phyloP scores from a whole-genome alignment of 2,888 invertebrate genomes.

The Stenotaenia linearis region DNA sequence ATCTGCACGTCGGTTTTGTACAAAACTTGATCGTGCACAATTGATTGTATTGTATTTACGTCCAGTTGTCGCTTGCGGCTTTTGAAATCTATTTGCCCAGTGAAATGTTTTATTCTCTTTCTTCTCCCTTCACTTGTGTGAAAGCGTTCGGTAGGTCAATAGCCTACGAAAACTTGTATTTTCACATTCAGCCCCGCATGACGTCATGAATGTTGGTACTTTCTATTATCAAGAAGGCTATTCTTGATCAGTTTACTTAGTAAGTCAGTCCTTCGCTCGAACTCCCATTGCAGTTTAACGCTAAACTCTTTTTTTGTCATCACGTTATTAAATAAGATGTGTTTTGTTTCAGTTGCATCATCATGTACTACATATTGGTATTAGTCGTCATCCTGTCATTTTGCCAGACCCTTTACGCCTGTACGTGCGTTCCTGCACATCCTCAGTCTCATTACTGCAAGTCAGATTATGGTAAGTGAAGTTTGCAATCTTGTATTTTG shows the following conservation, averaged over 20 bases:
- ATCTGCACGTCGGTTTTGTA: not conserved
- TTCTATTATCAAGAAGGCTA: not conserved
- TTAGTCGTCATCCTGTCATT: not conserved
- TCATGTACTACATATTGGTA: not conserved
- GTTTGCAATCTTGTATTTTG: not conserved
- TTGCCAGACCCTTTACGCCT: not conserved
- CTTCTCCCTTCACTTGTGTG: not conserved
- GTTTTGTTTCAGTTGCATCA: not conserved
- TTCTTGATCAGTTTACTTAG: not conserved
- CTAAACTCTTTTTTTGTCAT: not conserved
- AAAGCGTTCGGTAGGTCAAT: not conserved
- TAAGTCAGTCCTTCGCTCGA: not conserved
- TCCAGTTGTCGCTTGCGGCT: not conserved
- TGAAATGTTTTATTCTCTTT: not conserved
- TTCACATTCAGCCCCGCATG: not conserved
- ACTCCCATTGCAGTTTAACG: not conserved
- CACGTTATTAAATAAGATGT: not conserved
- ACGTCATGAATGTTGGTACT: not conserved
- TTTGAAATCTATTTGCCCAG: not conserved
- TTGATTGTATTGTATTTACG: not conserved
- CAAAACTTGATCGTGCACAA: not conserved
- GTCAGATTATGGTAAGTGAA: not conserved
- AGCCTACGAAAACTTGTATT: not conserved
- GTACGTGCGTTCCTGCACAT: not conserved
- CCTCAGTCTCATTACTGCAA: slow-evolving; percentile 3